phyloP scores from a whole-genome alignment of 2,888 invertebrate species.

The Temnothorax unifasciatus region DNA sequence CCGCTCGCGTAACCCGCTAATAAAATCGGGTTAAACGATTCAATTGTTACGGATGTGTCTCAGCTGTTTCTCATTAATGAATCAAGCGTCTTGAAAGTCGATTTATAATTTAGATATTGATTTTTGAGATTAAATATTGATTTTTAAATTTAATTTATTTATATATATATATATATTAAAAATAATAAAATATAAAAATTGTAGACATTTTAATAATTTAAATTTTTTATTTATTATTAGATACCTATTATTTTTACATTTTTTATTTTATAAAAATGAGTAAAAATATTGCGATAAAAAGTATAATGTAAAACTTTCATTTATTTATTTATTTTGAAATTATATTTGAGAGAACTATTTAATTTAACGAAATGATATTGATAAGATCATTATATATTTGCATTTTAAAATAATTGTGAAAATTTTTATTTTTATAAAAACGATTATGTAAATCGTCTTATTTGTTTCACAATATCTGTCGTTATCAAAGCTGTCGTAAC shows the following conservation, averaged over 20 bases:
- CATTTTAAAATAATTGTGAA: background rate
- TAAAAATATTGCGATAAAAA: background rate
- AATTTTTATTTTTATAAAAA: background rate
- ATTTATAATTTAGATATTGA: background rate
- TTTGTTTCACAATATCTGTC: background rate
- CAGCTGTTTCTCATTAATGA: slow-evolving; percentile 50
- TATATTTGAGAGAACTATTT: background rate
- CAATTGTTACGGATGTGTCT: slow-evolving; percentile 68
- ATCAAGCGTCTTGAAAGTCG: slow-evolving; percentile 23
- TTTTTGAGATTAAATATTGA: background rate
- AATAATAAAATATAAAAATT: background rate
- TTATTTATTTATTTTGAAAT: slow-evolving; percentile 4
- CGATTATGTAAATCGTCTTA: background rate
- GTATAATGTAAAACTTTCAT: background rate
- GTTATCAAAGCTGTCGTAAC: background rate
- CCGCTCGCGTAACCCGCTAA: slow-evolving; percentile 69
- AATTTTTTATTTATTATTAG: background rate
- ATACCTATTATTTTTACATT: background rate
- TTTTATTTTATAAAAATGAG: background rate
- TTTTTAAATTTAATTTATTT: background rate
- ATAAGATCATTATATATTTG: background rate
- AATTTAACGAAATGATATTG: background rate
- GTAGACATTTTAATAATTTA: background rate
- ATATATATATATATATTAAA: background rate
- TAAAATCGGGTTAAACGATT: slow-evolving; percentile 81